Base-by-base conservation (phyloP, 1,140 invertebrate species). In the Sminthurides bifidus region DNA sequence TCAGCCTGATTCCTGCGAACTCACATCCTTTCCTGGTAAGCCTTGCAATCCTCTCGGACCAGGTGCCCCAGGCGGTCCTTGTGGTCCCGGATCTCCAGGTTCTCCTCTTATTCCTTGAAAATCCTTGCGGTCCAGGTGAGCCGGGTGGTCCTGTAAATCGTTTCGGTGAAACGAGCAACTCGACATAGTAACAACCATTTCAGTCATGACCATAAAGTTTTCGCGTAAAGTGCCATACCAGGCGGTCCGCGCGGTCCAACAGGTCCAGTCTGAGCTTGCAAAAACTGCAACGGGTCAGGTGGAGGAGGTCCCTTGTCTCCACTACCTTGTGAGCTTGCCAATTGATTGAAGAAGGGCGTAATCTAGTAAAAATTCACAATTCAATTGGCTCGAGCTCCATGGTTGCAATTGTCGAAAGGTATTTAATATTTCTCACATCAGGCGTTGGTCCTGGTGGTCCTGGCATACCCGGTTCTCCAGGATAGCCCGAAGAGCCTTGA, bases 91-190 rank as follows among this genome's bases (percentile, higher is more conserved):
- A 10, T 65, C 63, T 21, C 63, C 85, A 3, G 81, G 70, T 67
- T 90, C 85, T 44, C 86, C 85, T 49, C 84, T 74, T 15, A 79
- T 71, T 44, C 80, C 80, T 66, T 79, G 73, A 55, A 79, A n/a
- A 77, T 19, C 86, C 86, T 75, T 87, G 85, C 45, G 86, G 85
- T 21, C 85, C 86, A 71, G 84, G 79, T 6, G 83, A 80, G 12
- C 85, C 84, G 15, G 79, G 71, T 15, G 77, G 71, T 35, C 84
- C 84, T 66, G 77, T 5, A 43, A 48, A 58, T 46, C 1, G 24
- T 61, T 23, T 15, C 15, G 29, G 51, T 24, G 33, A 2, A 45
- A 27, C 5, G 29, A 12, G 19, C 37, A 48, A 14, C 41, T 31
- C 8, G 8, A 17, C 15, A 40, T 8, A 10, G 15, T n/a, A 15